Conservation (phyloP, 2,888 invertebrate species). For the Sacculina carcini region DNA sequence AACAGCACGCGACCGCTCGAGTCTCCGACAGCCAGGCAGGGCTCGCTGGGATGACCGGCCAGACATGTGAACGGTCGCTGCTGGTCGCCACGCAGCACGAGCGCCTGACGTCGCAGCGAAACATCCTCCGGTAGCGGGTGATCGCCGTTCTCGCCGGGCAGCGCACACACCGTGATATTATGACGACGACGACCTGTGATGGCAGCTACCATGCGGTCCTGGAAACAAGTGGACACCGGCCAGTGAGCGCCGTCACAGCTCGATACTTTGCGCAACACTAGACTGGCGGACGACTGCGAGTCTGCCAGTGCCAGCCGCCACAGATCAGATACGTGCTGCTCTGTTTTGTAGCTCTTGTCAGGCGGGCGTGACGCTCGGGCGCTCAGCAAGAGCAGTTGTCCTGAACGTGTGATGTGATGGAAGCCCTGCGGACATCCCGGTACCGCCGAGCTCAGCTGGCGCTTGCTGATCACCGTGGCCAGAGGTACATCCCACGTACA, state of each 20-base stretch:
- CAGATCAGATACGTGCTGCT: not conserved
- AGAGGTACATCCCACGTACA: not conserved
- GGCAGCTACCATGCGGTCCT: not conserved
- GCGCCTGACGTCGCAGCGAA: not conserved
- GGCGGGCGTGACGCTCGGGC: not conserved
- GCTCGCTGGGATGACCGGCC: slow-evolving; percentile 19
- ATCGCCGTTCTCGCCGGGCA: no score
- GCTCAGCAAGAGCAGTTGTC: no score
- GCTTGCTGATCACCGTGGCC: not conserved
- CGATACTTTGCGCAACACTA: not conserved
- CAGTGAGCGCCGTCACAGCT: not conserved
- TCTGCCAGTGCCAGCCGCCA: not conserved
- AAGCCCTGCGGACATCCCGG: no score
- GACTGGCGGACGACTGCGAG: not conserved
- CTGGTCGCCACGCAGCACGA: not conserved
- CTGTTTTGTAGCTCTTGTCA: not conserved
- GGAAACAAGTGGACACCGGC: not conserved
- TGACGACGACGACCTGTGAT: not conserved
- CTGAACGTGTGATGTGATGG: no score
- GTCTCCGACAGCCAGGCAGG: slow-evolving; percentile 20
- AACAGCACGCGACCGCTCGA: slow-evolving; percentile 18
- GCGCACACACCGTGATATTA: no score
- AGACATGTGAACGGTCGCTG: slow-evolving; percentile 17
- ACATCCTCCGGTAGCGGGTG: not conserved
- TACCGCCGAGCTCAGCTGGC: no score